Conservation (phyloP, 2,113 vertebrate genomes). For the Chloropsis cyanopogon region DNA sequence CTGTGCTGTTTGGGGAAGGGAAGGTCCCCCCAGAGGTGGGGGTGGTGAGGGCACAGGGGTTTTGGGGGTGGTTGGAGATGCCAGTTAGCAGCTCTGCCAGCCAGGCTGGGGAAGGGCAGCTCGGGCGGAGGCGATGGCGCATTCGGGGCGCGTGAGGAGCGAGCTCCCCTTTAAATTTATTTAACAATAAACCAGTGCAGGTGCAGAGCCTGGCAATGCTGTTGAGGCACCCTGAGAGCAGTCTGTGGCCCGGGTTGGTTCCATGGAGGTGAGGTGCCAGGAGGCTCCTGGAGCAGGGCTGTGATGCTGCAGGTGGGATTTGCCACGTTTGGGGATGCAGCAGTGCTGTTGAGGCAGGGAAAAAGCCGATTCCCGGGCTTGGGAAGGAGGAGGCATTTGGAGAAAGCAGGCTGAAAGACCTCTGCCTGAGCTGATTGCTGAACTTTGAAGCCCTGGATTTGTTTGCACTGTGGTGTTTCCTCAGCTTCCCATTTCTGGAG, state of each 20-base stretch:
- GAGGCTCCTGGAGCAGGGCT: not conserved
- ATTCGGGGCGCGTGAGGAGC: not conserved
- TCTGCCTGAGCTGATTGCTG: not conserved
- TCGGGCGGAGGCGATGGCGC: not conserved
- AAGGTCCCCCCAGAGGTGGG: not conserved
- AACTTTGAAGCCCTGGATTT: rapidly evolving
- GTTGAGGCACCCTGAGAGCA: rapidly evolving
- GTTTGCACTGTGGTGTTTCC: not conserved
- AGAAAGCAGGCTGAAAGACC: not conserved
- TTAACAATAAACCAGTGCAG: not conserved
- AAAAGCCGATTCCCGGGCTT: rapidly evolving
- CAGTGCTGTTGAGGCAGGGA: not conserved
- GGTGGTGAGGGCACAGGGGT: too few relatives aligned
- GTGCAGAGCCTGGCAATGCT: not conserved
- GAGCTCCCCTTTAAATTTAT: not conserved
- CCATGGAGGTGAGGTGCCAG: rapidly evolving
- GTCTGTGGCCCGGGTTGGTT: not conserved
- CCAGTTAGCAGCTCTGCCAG: not conserved
- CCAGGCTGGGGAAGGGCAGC: not conserved
- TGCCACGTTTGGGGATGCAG: rapidly evolving
- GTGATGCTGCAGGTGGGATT: not conserved
- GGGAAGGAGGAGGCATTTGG: not conserved
- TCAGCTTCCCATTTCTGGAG: not conserved
- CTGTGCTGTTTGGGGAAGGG: not conserved
- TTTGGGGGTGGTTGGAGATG: not conserved